Percentiles rank a stretch among this genome's conserved stretches.
Evolutionary conservation across 1,140 invertebrate species (phyloP).

Genomic region (Calycopis cecrops): DNA sequence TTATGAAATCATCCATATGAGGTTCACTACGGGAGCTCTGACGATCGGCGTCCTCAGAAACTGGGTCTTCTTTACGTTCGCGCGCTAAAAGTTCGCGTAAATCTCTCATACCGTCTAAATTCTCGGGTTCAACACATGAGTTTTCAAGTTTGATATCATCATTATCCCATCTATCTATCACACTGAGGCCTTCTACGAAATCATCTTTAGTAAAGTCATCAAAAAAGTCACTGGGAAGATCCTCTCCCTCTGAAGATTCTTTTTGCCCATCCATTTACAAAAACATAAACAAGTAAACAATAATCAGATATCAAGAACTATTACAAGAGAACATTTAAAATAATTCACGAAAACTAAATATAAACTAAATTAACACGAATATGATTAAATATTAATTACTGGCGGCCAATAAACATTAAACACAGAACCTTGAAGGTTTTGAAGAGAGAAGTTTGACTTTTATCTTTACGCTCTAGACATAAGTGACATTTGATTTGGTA

Average conservation of each 20-base stretch:
- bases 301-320: no score
- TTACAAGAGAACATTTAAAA: no score
- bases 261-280: slow-evolving; percentile 27
- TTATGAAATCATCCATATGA: slow-evolving; percentile 46
- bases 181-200: slow-evolving; percentile 64
- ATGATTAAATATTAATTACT: no score
- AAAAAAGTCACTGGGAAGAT: slow-evolving; percentile 67
- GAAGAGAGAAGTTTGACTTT: no score
- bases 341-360: no score
- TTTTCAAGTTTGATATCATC: slow-evolving; percentile 23
- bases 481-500: no score
- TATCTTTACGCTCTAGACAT: no score
- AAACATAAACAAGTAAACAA: slow-evolving; percentile 3
- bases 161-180: slow-evolving; percentile 59
- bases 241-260: slow-evolving; percentile 44
- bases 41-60: slow-evolving; percentile 9
- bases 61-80: slow-evolving; percentile 17
- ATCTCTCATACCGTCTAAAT: slow-evolving; percentile 39
- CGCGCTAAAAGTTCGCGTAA: slow-evolving; percentile 44
- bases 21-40: slow-evolving; percentile 20
- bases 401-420: no score
- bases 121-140: slow-evolving; percentile 27
- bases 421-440: no score
- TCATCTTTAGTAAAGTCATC: slow-evolving; percentile 65
- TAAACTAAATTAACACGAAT: no score